Conservation (phyloP, 2,888 invertebrate genomes). For the Mantis religiosa region DNA sequence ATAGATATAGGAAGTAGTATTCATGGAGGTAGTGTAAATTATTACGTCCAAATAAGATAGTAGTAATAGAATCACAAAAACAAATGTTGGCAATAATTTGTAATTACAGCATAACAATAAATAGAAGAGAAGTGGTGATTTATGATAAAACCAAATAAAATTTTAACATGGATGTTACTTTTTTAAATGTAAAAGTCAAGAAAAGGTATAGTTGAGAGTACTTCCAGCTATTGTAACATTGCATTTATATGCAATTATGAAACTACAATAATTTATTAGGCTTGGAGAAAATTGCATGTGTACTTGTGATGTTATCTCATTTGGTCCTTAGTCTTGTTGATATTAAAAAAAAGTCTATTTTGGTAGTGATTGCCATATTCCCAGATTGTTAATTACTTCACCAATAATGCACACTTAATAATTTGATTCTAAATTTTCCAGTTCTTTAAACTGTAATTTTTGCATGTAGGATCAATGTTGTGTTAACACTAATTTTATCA, state of each 20-base stretch:
- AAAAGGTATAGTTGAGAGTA: conserved; percentile 2
- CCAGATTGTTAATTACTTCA: neutral
- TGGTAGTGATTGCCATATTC: conserved; percentile 18
- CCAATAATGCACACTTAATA: neutral
- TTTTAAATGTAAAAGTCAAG: conserved; percentile 1
- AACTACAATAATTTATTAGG: neutral
- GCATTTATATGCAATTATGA: conserved; percentile 3
- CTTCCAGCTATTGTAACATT: conserved; percentile 6
- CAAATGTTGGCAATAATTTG: conserved; percentile 29
- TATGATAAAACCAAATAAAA: neutral
- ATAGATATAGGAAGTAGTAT: conserved; percentile 8
- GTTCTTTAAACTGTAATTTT: neutral
- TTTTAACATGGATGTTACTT: conserved; percentile 8
- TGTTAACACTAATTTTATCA: neutral
- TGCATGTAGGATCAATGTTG: neutral
- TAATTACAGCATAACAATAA: conserved; percentile 12
- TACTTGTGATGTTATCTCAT: neutral
- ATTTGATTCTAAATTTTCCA: neutral
- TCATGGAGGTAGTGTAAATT: conserved; percentile 13
- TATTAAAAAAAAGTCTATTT: conserved; percentile 25
- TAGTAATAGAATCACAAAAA: conserved; percentile 15
- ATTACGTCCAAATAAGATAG: conserved; percentile 24
- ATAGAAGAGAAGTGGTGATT: neutral
- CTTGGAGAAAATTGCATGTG: neutral
- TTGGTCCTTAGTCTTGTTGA: neutral